Evolutionary conservation across 1,140 invertebrate species (phyloP).

Genomic region (Alviniconcha marisindica): DNA sequence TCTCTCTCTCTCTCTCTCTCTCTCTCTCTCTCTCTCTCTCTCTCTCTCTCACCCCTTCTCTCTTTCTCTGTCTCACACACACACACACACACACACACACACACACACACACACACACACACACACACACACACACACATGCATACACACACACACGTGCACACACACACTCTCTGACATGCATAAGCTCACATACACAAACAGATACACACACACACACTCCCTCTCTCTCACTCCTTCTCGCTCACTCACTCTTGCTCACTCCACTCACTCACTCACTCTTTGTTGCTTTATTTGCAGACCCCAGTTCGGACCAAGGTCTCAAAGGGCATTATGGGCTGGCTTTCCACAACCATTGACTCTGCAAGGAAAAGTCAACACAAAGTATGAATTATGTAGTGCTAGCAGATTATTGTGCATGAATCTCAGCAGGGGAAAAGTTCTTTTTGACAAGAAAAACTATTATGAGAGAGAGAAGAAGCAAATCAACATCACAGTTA

Average conservation of each 20-base stretch:
- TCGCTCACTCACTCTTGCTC: not conserved
- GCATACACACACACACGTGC: not conserved
- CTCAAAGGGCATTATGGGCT: slow-evolving; percentile 71
- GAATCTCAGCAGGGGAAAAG: too few species aligned
- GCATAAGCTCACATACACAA: not conserved
- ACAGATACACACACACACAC: not conserved
- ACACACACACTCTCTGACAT: not conserved
- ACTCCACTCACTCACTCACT: not conserved
- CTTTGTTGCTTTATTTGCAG: slow-evolving; percentile 40
- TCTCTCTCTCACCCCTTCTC: not conserved
- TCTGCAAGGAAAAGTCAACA: slow-evolving; percentile 64
- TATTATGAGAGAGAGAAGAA: too few species aligned
- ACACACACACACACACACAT: not conserved
- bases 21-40: too few species aligned
- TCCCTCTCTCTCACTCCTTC: not conserved
- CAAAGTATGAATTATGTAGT: too few species aligned
- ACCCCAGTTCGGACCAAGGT: slow-evolving; percentile 68
- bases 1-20: too few species aligned
- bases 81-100: not conserved
- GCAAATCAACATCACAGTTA: too few species aligned
- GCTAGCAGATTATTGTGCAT: too few species aligned
- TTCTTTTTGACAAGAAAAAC: too few species aligned
- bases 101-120: not conserved
- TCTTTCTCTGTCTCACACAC: not conserved
- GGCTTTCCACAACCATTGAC: slow-evolving; percentile 69